Conservation (phyloP, 2,113 vertebrate species). For the Leucoraja erinaceus region DNA sequence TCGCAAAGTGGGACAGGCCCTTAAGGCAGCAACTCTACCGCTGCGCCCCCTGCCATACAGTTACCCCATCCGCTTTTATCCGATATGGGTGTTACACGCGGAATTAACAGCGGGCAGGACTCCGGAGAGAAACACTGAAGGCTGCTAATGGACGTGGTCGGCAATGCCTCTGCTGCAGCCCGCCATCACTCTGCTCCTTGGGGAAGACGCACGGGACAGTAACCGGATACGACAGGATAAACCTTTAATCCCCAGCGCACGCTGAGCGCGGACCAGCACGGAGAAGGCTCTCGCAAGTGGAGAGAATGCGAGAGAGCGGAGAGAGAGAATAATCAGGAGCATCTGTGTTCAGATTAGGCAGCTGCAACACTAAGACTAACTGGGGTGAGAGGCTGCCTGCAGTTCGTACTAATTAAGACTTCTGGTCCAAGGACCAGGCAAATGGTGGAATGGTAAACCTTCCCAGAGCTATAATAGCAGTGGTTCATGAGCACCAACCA, state of each 20-base stretch:
- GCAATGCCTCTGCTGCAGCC: not conserved
- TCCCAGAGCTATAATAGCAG: no score
- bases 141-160: not conserved
- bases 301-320: not conserved
- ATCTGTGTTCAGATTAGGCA: slow-evolving; percentile 12
- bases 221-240: slow-evolving; percentile 49
- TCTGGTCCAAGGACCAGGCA: no score
- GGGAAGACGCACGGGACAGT: slow-evolving; percentile 43
- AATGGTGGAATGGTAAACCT: no score
- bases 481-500: no score
- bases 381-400: not conserved
- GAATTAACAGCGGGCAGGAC: no score
- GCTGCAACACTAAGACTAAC: not conserved
- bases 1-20: no score
- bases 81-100: no score
- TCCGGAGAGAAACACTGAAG: not conserved
- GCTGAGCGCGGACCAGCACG: not conserved
- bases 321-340: not conserved
- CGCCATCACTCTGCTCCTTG: slow-evolving; percentile 34
- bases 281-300: not conserved
- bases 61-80: no score
- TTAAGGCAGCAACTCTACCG: no score
- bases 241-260: slow-evolving; percentile 34
- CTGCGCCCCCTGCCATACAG: no score
- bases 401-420: no score